Base-by-base conservation (phyloP, 2,888 invertebrate species). In the Oxytorus armatus region DNA sequence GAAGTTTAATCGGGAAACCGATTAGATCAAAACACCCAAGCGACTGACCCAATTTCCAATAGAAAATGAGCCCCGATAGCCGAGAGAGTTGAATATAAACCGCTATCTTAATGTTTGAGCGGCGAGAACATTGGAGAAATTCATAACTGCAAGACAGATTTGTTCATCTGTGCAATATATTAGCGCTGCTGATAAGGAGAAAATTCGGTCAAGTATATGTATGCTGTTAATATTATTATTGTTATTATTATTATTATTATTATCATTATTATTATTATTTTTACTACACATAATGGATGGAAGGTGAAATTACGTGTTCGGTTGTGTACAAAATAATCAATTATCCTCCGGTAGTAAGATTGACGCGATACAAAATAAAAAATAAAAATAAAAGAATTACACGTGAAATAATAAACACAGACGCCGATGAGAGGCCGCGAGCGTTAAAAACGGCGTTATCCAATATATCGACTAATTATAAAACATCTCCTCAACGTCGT, bases 401-500 rank as follows among this genome's bases (percentile, higher is more conserved):
- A 65, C 49, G 51, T 8, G 39, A 65, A 72, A 72, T 57, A 65
- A 77, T 29, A 18, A 33, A 51, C 36, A n/a, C n/a, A n/a, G 23
- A 51, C n/a, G 57, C 29, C 39, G 51, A 44, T n/a, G n/a, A n/a
- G 47, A 55, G 36, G 57, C 55, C 65, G 77, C 59, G 63, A 63
- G 59, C 33, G 36, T 14, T n/a, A n/a, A n/a, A 70, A 65, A 77
- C 70, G 57, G 29, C 63, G 70, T 77, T 77, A 77, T 77, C 36
- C 70, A 65, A 72, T 77, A n/a, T n/a, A 49, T 72, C 47, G 57
- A 39, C 10, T 72, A 66, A 77, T 72, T 65, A 65, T 72, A 70
- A 42, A 42, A 57, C 42, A 23, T 65, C 61, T 33, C 23, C 18
- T 39, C 18, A 14, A 16, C 42, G 14, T 47, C 18, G 23, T 29